These are phyloP conservation scores for Megaceryle alcyon DNA, from an alignment of 2,797 vertebrate genomes.

Conservation along the genomic window DNA sequence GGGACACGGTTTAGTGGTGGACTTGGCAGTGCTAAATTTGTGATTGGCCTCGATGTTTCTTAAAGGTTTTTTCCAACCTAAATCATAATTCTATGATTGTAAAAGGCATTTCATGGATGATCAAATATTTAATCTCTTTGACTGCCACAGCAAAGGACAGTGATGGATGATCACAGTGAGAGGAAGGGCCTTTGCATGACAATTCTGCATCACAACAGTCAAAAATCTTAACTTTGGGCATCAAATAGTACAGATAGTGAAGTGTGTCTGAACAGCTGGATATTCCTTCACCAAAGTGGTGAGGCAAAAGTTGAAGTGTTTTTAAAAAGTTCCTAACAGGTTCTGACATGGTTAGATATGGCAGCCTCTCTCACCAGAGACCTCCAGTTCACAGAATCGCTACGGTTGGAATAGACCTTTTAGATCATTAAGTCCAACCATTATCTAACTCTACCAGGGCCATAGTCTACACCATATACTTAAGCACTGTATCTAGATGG, in stretches of 20 bases:
- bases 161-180: not conserved
- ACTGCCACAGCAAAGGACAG: not conserved
- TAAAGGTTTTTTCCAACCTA: not conserved
- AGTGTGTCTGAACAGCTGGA: not conserved
- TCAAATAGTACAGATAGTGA: not conserved
- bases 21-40: not conserved
- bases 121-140: not conserved
- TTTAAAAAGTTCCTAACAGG: not conserved
- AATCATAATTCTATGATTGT: not conserved
- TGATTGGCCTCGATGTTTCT: not conserved
- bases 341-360: not conserved
- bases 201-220: not conserved
- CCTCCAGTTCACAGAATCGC: not conserved
- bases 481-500: too few species aligned
- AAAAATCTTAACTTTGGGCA: not conserved
- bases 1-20: too few species aligned
- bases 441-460: too few species aligned
- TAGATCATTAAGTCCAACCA: too few species aligned
- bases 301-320: not conserved
- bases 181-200: not conserved
- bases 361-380: not conserved
- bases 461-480: too few species aligned
- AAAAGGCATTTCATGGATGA: not conserved
- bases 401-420: too few species aligned
- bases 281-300: not conserved